Evolutionary conservation across 2,113 vertebrate genomes (phyloP).

Genomic region (Odontophorus gujanensis): DNA sequence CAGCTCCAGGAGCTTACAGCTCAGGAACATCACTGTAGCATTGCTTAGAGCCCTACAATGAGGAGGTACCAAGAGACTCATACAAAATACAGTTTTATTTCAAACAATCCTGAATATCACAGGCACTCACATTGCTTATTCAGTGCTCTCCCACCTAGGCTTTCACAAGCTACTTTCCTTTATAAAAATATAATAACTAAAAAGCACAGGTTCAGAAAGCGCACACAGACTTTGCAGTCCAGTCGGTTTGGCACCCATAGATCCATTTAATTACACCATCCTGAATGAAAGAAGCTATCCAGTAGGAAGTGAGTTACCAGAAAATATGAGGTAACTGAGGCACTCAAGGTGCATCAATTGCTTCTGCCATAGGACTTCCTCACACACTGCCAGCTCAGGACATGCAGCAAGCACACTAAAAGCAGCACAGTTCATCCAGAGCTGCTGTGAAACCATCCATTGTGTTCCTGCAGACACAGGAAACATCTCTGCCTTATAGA

Average conservation of each 20-base stretch:
- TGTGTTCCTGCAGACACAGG: neutral
- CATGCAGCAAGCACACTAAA: rapidly evolving
- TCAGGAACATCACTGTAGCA: conserved; percentile 8
- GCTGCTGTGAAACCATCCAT: neutral
- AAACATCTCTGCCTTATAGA: neutral
- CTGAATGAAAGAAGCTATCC: neutral
- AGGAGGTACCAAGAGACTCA: neutral
- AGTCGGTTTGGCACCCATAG: neutral
- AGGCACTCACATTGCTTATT: neutral
- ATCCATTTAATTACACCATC: neutral
- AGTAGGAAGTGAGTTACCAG: neutral
- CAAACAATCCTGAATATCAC: neutral
- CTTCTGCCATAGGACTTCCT: neutral
- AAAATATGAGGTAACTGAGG: neutral
- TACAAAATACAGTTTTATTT: neutral
- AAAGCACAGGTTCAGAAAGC: neutral
- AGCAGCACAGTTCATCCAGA: neutral
- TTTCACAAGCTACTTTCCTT: neutral
- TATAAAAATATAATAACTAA: neutral
- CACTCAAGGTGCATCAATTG: rapidly evolving
- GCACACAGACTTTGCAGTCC: neutral
- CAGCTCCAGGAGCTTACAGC: conserved; percentile 51
- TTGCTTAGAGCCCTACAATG: neutral
- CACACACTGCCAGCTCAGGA: rapidly evolving
- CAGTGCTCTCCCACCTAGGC: neutral